Conservation (phyloP, 2,797 vertebrate genomes). For the Loris lydekkerianus region DNA sequence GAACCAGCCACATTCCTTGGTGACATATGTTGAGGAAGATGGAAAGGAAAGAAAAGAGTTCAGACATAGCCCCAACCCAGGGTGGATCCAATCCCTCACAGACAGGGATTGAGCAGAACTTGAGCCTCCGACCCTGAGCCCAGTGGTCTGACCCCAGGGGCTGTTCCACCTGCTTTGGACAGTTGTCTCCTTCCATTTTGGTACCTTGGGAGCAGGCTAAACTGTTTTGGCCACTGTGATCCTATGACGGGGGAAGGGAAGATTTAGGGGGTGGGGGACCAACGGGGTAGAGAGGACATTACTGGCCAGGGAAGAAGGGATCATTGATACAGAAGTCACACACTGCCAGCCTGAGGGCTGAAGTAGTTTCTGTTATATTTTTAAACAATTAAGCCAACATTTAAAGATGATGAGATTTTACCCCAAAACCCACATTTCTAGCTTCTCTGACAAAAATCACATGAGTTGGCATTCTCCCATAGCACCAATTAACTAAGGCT, state of each 20-base stretch:
- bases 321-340: background rate
- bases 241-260: background rate
- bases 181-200: background rate
- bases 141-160: background rate
- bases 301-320: background rate
- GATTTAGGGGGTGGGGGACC: background rate
- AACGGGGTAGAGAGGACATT: background rate
- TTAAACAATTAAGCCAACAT: background rate
- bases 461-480: background rate
- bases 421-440: background rate
- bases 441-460: background rate
- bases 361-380: background rate
- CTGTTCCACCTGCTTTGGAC: background rate
- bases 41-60: background rate
- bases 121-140: background rate
- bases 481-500: background rate
- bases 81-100: background rate
- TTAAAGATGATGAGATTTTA: background rate
- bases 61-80: background rate
- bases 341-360: background rate
- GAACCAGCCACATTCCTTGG: conserved; percentile 66
- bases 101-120: background rate
- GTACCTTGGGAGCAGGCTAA: background rate
- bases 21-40: conserved; percentile 60
- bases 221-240: background rate